Base-by-base conservation (phyloP, 2,797 vertebrate species). In the Rhinatrema bivittatum region DNA sequence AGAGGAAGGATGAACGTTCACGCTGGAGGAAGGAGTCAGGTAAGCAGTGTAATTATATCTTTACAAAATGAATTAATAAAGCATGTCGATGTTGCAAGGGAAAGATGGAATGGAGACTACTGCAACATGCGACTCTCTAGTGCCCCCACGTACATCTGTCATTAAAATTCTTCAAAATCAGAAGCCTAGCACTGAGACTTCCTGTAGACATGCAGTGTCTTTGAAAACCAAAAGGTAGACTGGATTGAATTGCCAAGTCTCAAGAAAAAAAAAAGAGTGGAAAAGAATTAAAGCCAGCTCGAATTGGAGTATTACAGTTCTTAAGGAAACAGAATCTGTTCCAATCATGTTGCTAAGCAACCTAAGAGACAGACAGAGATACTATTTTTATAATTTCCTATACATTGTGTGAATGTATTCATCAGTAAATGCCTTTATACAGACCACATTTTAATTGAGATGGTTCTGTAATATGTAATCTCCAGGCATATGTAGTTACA, bases 341-440 rank as follows among this genome's bases (percentile, higher is more conserved):
- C 45, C 27, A 44, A 15, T 25, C 39, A 34, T 29, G 30, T 55
- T 60, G 50, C 72, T 29, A 49, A 54, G 63, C 22, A 68, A 69
- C 36, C 13, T 9, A 50, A 49, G 27, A 65, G 46, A 56, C 31
- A 36, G 28, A 34, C 74, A 47, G 29, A 53, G 43, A 35, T 11
- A 34, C 50, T 28, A 16, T 9, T 33, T 60, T 63, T 42, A 45
- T 50, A 39, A 47, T 56, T 59, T 51, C 54, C 38, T 59, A 49
- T 46, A 56, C 43, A 48, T 53, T 19, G 32, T 58, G 27, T 30
- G 54, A 44, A 26, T 62, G 67, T 59, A 60, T 56, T 67, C 59
- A 46, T 50, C 49, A 50, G 54, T 44, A 22, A 47, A 39, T 66
- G 63, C 58, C 52, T 41, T 61, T 46, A 55, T 38, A 41, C 25